A percentile compares a stretch with the other conserved stretches of the same genome.
Conservation (phyloP, 2,888 invertebrate genomes). For the Onthophagus sagittarius region DNA sequence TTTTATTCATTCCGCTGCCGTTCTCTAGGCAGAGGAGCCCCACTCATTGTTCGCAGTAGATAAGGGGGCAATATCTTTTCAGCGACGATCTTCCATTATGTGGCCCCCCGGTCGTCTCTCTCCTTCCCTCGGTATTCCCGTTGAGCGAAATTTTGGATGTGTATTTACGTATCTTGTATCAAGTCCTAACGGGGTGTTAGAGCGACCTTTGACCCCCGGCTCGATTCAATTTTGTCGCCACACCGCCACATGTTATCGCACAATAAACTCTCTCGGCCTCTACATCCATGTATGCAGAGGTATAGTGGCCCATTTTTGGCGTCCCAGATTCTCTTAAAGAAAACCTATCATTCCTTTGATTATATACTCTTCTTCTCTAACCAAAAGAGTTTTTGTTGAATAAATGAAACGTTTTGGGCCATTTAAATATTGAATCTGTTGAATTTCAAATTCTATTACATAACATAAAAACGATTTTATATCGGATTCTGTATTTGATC, state of each 20-base stretch:
- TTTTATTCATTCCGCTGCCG: constrained; percentile 6
- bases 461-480: not conserved
- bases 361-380: no score
- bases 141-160: constrained; percentile 10
- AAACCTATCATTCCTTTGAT: not conserved
- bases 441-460: not conserved
- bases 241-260: constrained; percentile 4
- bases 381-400: no score
- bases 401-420: no score
- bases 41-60: not conserved
- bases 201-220: not conserved
- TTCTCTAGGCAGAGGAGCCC: not conserved
- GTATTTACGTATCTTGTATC: constrained; percentile 13
- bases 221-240: constrained; percentile 4
- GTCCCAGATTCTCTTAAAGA: not conserved
- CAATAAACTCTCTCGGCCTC: constrained; percentile 3
- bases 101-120: not conserved
- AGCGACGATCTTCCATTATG: constrained; percentile 12
- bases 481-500: not conserved
- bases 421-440: not conserved
- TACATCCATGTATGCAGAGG: not conserved
- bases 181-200: constrained; percentile 4
- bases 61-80: constrained; percentile 11
- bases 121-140: not conserved
- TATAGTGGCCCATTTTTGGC: not conserved